Conservation (phyloP, 1,140 invertebrate genomes). For the Camponotus vicinus region DNA sequence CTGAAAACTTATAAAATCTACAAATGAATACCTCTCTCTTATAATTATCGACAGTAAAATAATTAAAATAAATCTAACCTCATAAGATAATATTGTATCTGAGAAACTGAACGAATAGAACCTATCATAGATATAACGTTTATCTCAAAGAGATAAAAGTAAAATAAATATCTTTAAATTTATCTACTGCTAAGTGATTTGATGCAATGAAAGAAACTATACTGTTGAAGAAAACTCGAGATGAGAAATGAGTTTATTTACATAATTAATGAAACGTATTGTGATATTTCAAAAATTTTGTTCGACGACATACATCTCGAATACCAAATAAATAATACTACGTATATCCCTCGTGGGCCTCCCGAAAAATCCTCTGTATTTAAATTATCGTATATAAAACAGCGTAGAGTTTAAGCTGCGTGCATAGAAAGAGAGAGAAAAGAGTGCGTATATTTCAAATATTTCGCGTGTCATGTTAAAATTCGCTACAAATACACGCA, state of each 20-base stretch:
- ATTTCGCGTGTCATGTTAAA: neutral
- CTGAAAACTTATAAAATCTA: too few relatives aligned
- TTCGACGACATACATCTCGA: neutral
- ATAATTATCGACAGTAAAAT: too few relatives aligned
- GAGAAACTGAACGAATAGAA: too few relatives aligned
- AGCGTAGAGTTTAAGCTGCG: constrained; percentile 1
- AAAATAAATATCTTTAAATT: too few relatives aligned
- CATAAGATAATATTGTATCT: too few relatives aligned
- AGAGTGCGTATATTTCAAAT: neutral
- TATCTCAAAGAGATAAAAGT: too few relatives aligned
- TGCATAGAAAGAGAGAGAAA: neutral
- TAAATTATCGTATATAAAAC: neutral
- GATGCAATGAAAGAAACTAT: neutral
- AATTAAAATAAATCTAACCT: too few relatives aligned
- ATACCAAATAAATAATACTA: neutral
- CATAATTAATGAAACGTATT: neutral
- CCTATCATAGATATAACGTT: too few relatives aligned
- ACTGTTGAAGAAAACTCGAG: neutral
- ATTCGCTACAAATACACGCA: neutral
- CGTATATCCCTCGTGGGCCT: neutral
- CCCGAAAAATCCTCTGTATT: neutral
- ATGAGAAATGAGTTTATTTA: neutral
- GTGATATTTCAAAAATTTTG: neutral
- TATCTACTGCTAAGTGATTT: neutral
- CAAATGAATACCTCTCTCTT: too few relatives aligned